Conservation (phyloP, 2,888 invertebrate genomes). For the Lymantria dispar region DNA sequence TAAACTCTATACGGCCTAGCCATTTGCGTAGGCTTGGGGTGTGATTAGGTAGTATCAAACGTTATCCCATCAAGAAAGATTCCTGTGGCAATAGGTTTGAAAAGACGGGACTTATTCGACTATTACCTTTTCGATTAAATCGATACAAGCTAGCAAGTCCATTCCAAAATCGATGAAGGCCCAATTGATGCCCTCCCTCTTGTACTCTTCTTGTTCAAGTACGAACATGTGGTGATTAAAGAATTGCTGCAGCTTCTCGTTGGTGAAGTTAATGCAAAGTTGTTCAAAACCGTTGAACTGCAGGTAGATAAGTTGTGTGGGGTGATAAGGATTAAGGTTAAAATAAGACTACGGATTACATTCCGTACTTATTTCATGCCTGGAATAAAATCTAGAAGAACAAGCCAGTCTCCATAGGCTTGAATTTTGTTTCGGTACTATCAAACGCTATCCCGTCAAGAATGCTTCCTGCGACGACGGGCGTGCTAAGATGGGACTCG, state of each 20-base stretch:
- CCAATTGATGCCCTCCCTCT: constrained; percentile 97
- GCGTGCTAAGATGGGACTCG: constrained; percentile 24
- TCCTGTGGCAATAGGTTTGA: constrained; percentile 48
- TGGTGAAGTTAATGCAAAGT: constrained; percentile 99
- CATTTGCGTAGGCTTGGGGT: constrained; percentile 35
- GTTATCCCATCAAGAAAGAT: constrained; percentile 40
- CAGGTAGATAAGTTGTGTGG: constrained; percentile 73
- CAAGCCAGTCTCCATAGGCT: constrained; percentile 37
- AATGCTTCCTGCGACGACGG: constrained; percentile 52
- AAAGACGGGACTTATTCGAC: constrained; percentile 33
- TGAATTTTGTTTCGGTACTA: constrained; percentile 5
- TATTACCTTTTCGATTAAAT: constrained; percentile 96
- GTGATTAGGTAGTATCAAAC: constrained; percentile 19
- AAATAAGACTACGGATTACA: constrained; percentile 61
- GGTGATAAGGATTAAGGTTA: constrained; percentile 53
- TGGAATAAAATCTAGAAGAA: constrained; percentile 20
- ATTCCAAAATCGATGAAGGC: constrained; percentile 98
- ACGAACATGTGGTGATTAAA: constrained; percentile 99
- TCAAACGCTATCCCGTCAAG: constrained; percentile 36
- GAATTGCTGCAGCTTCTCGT: constrained; percentile 98
- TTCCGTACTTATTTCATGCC: constrained; percentile 62
- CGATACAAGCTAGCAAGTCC: constrained; percentile 97
- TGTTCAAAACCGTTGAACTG: constrained; percentile 98
- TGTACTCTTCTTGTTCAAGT: constrained; percentile 98
- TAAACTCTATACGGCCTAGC: constrained; percentile 18